Evolutionary conservation across 2,113 vertebrate species (phyloP).

Genomic region (Ploceus nigricollis): DNA sequence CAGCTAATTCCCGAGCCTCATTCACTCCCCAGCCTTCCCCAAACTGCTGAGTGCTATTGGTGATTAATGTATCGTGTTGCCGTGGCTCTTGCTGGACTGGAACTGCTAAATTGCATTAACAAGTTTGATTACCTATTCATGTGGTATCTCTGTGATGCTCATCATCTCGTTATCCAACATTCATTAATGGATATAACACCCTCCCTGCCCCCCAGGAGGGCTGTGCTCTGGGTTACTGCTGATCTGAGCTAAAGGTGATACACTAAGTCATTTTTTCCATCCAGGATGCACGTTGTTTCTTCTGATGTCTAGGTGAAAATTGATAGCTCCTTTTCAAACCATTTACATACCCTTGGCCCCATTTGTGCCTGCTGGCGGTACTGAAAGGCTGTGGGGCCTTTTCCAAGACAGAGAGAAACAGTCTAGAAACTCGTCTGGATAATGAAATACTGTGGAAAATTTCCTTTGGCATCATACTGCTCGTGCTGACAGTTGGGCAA

Average conservation of each 20-base stretch:
- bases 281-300: background rate
- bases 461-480: background rate
- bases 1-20: background rate
- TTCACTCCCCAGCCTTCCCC: background rate
- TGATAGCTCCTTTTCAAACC: background rate
- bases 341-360: background rate
- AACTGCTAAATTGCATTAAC: slow-evolving; percentile 17
- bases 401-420: background rate
- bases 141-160: background rate
- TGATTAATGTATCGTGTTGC: background rate
- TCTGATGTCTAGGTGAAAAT: background rate
- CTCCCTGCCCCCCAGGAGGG: background rate
- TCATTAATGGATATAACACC: background rate
- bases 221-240: background rate
- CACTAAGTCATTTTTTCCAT: background rate
- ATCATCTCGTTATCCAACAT: background rate
- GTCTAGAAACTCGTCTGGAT: background rate
- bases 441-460: background rate
- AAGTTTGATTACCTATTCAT: slow-evolving; percentile 51
- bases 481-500: background rate
- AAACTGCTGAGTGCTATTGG: background rate
- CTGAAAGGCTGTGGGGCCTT: background rate
- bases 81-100: slow-evolving; percentile 5
- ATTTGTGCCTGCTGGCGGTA: background rate
- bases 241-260: background rate